phyloP scores from a whole-genome alignment of 2,888 invertebrate genomes.

The Penaeus monodon region DNA sequence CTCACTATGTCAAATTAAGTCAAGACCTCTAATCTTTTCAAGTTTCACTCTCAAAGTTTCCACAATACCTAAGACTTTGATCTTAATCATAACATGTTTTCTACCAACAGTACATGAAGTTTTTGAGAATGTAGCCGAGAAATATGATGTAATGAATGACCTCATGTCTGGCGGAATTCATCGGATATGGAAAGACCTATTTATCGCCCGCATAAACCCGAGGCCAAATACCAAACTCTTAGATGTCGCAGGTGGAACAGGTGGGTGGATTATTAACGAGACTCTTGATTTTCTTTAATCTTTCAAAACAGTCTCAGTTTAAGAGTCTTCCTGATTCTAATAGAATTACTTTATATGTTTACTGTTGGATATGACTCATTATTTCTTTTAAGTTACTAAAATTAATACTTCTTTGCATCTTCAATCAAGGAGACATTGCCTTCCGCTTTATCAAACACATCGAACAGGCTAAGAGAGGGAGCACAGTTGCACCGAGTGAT shows the following conservation, averaged over 20 bases:
- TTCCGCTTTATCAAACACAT: slow-evolving; percentile 79
- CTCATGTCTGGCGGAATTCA: slow-evolving; percentile 96
- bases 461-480: background rate
- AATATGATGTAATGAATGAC: slow-evolving; percentile 98
- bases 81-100: background rate
- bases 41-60: too few species aligned
- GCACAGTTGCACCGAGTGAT: slow-evolving; percentile 5
- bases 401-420: background rate
- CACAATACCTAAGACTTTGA: too few species aligned
- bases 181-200: slow-evolving; percentile 95
- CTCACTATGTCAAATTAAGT: slow-evolving; percentile 9
- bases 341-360: too few species aligned
- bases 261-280: slow-evolving; percentile 70
- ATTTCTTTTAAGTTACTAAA: too few species aligned
- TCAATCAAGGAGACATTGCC: slow-evolving; percentile 86
- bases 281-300: too few species aligned
- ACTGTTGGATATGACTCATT: too few species aligned
- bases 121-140: slow-evolving; percentile 92
- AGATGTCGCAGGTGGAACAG: slow-evolving; percentile 98
- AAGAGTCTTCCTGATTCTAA: too few species aligned
- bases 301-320: too few species aligned
- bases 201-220: slow-evolving; percentile 84
- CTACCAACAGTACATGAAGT: slow-evolving; percentile 84
- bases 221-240: slow-evolving; percentile 82
- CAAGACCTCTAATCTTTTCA: too few species aligned